Conservation (phyloP, 2,113 vertebrate species). For the Elachura formosa region DNA sequence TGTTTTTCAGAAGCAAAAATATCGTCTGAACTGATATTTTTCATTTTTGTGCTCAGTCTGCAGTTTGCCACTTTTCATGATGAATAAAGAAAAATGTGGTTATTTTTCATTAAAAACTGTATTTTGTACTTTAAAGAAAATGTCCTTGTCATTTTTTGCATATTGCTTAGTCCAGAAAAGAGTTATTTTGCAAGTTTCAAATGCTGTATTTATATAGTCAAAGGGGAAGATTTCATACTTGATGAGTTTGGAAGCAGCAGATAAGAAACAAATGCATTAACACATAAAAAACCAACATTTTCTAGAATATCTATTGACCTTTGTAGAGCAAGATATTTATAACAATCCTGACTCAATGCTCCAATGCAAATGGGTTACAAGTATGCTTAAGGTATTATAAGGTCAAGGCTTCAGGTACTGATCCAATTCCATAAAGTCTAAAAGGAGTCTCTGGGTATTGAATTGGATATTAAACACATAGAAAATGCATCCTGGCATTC, state of each 20-base stretch:
- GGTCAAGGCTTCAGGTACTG: not conserved
- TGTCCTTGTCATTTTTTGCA: not conserved
- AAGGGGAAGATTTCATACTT: not conserved
- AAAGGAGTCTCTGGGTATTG: not conserved
- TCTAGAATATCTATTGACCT: not conserved
- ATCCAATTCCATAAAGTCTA: not conserved
- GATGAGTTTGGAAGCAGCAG: not conserved
- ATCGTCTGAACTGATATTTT: not conserved
- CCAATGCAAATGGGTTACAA: not conserved
- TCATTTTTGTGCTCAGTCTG: conserved; percentile 15
- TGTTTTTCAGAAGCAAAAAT: conserved; percentile 30
- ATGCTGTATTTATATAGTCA: not conserved
- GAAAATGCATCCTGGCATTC: not conserved
- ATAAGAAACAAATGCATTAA: not conserved
- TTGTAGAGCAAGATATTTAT: not conserved
- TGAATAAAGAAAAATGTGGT: not conserved
- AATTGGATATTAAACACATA: not conserved
- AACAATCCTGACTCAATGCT: not conserved
- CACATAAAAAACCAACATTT: not conserved
- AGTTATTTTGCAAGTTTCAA: not conserved
- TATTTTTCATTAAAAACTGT: not conserved
- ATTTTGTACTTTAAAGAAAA: conserved; percentile 7
- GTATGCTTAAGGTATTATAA: not conserved
- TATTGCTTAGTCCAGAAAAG: not conserved
- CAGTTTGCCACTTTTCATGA: not conserved